These are phyloP conservation scores for Panagrolaimus sp. DNA, from an alignment of 1,140 invertebrate genomes.

Conservation along the genomic window DNA sequence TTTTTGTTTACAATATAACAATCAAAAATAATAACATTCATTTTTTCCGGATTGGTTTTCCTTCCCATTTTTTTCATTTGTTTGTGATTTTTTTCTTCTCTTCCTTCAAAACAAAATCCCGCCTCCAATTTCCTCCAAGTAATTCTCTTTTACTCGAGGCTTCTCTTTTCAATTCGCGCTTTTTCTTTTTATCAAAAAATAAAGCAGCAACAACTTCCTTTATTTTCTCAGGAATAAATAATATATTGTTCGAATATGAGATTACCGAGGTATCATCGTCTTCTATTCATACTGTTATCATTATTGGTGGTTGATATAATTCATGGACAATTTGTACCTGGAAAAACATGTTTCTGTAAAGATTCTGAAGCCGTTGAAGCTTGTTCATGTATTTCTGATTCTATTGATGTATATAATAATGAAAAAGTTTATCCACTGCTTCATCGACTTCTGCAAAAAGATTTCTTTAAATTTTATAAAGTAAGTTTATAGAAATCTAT, in stretches of 20 bases:
- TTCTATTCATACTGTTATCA: neutral
- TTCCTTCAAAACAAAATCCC: no score
- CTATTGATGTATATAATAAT: constrained; percentile 88
- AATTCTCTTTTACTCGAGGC: no score
- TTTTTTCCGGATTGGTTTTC: no score
- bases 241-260: no score
- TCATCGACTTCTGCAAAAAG: constrained; percentile 77
- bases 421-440: constrained; percentile 82
- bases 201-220: neutral
- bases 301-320: neutral
- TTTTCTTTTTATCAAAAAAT: no score
- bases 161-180: no score
- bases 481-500: constrained; percentile 60
- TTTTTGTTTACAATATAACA: no score
- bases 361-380: constrained; percentile 22
- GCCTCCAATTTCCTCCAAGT: no score
- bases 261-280: no score
- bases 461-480: constrained; percentile 95
- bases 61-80: no score
- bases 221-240: constrained; percentile 16
- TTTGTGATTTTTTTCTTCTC: no score
- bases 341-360: constrained; percentile 28
- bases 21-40: no score
- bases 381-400: constrained; percentile 23
- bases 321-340: neutral